Conservation (phyloP, 2,113 vertebrate genomes). For the Microtus oregoni region DNA sequence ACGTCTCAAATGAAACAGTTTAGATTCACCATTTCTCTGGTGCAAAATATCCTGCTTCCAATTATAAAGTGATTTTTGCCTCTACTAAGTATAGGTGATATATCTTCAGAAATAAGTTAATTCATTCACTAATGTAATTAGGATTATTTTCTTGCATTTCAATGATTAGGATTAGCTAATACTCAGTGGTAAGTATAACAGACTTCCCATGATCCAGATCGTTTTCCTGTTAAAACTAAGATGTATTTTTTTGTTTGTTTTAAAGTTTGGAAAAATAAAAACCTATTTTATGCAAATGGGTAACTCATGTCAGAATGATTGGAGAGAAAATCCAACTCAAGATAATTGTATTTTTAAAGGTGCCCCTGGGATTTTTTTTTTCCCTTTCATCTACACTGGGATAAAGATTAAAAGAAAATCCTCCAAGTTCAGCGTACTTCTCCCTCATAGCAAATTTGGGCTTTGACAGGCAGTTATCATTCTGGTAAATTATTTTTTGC, state of each 20-base stretch:
- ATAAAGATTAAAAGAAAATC: slow-evolving; percentile 15
- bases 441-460: slow-evolving; percentile 54
- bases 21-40: background rate
- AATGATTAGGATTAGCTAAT: background rate
- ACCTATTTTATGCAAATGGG: background rate
- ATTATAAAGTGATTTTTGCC: background rate
- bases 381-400: background rate
- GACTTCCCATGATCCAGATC: background rate
- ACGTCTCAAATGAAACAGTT: background rate
- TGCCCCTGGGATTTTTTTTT: background rate
- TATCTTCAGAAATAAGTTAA: background rate
- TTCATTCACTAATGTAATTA: background rate
- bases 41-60: accelerated
- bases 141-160: background rate
- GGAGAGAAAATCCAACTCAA: background rate
- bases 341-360: slow-evolving; percentile 39
- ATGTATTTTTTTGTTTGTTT: background rate
- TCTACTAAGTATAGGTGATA: background rate
- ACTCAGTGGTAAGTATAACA: background rate
- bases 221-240: background rate
- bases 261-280: background rate
- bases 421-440: background rate
- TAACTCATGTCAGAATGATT: background rate
- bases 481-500: slow-evolving; percentile 72
- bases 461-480: slow-evolving; percentile 68